Evolutionary conservation across 2,888 invertebrate species (phyloP), one percentile per base, ranked within the genome.

Genomic region (Incurvaria masculella): DNA sequence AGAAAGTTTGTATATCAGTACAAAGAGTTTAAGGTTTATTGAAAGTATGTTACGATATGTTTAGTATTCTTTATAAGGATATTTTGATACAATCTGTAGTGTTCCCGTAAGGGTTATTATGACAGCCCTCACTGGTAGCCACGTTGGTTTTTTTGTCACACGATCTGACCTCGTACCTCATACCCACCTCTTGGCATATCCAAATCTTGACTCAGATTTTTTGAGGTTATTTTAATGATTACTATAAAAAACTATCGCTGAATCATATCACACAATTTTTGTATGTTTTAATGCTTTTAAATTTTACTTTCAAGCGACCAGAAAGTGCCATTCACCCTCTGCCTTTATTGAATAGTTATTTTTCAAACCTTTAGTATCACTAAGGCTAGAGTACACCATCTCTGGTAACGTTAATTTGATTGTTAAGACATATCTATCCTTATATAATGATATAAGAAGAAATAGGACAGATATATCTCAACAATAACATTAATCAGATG

Each of bases 1-100:
- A 61, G 56, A 65, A 66, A 67, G 66, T 65, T 68, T 73, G 68
- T 73, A 72, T 71, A 73, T 75, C 71, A 75, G 75, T 75, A 75
- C 75, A 75, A 75, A 74, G 66, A 68, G 65, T 67, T 65, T 64
- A 65, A 60, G 61, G 42, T 45, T 49, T 53, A 53, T 56, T 61
- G 60, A 61, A 48, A 65, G 62, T 70, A 66, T 72, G 72, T 73
- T 73, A 72, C 72, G 69, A 70, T 72, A 72, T 63, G 61, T 65
- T 61, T 63, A 57, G 58, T 64, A 63, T 67, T 68, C 61, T 61
- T 65, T 68, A 33, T 33, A 33, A 14, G 33, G 33, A 33, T 33
- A 33, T 33, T 33, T 33, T 57, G 17, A 52, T 61, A 63, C 59
- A 55, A 59, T 57, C 17, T 39, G 43, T 49, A 46, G 44, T 41